Evolutionary conservation across 2,797 vertebrate genomes (phyloP).

Genomic region (Pyrocephalus nanus): DNA sequence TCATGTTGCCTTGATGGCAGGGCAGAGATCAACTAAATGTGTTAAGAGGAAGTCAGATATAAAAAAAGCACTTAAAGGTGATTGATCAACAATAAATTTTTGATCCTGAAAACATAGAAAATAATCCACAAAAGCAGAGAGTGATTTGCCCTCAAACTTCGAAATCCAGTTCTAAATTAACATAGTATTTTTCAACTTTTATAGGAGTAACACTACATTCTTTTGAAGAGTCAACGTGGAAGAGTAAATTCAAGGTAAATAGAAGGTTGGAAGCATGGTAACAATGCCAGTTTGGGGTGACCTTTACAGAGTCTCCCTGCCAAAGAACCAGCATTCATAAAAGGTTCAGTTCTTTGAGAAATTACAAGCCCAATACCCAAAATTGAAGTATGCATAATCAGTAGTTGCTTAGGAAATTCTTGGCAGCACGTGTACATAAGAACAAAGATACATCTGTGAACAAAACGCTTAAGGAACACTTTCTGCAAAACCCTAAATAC

Average conservation of each 20-base stretch:
- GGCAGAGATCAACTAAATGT: not conserved
- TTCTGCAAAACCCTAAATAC: constrained; percentile 34
- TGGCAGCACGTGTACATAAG: not conserved
- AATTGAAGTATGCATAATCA: not conserved
- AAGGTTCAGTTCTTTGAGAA: not conserved
- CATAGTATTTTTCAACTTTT: not conserved
- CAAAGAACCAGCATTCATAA: not conserved
- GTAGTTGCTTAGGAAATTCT: constrained; percentile 11
- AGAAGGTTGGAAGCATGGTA: not conserved
- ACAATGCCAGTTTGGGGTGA: not conserved
- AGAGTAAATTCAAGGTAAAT: not conserved
- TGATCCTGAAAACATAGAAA: not conserved
- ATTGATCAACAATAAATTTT: not conserved
- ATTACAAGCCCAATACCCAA: not conserved
- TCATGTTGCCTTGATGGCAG: not conserved
- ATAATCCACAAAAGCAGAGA: not conserved
- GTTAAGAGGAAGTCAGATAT: not conserved
- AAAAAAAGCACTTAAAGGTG: not conserved
- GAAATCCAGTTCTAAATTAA: not conserved
- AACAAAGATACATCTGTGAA: constrained; percentile 64
- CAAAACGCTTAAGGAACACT: constrained; percentile 17
- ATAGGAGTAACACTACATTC: not conserved
- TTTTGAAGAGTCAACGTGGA: rapidly evolving
- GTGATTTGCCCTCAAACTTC: not conserved
- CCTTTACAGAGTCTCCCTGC: not conserved